Base-by-base conservation (phyloP, 2,888 invertebrate species). In the Melieria picta region DNA sequence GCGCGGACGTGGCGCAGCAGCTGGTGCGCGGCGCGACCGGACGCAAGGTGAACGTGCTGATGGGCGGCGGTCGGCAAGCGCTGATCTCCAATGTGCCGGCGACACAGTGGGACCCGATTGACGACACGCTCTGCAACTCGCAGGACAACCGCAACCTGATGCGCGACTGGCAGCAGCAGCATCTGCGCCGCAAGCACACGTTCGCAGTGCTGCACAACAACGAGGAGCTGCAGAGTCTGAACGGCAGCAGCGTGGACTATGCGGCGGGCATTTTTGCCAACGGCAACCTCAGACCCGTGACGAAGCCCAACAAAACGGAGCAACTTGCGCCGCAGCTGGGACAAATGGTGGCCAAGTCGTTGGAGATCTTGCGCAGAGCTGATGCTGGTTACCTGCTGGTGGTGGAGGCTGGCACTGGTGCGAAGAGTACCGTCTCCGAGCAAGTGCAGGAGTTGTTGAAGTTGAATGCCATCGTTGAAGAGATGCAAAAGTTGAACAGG, bases 1-100 rank as follows among this genome's bases (percentile, higher is more conserved):
- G 96, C 83, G 92, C 92, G 82, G 96, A 96, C 82, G 94, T 95
- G 72, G 96, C 93, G 0, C 87, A 91, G 9, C 96, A 96, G 82
- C 87, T 96, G 61, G 85, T 96, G 0, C 92, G 93, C 78, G 90
- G 94, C 78, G 89, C 89, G 76, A 93, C 95, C 0, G 95, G 95
- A 0, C 91, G 87, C 10, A 74, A 76, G 4, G 72, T 84, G 0
- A 86, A 86, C 72, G 84, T 85, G 9, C 67, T 96, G 7, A 90
- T 96, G 88, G 96, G 96, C 0, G 96, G 96, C 1, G 96, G 96
- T 0, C 88, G 92, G 65, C 93, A 94, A 81, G 86, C 89, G 70
- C 82, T 95, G 5, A 88, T 90, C 43, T 89, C 91, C 0, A 89
- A 92, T 74, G 87, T 89, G 0, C 87, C 88, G 0, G 87, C 80